Percentiles rank a stretch among this genome's conserved stretches.
These are phyloP conservation scores for Nomada hirtipes DNA, from an alignment of 2,888 invertebrate genomes.

Conservation along the genomic window DNA sequence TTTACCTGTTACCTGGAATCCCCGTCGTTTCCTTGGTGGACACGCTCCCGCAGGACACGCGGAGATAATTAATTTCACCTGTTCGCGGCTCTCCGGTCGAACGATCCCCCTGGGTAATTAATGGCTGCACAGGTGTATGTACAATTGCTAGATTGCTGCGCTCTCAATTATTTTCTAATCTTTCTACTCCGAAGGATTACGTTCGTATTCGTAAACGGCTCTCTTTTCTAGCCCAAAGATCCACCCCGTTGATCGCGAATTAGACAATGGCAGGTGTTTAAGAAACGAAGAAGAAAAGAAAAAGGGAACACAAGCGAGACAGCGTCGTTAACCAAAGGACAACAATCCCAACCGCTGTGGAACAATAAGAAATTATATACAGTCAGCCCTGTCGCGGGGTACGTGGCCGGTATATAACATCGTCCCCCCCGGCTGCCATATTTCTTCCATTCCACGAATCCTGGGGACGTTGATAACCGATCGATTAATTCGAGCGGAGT, in stretches of 20 bases:
- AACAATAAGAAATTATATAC: conserved; percentile 58
- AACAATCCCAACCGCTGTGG: conserved; percentile 39
- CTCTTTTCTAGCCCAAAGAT: neutral
- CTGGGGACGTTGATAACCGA: conserved; percentile 79
- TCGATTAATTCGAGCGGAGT: conserved; percentile 80
- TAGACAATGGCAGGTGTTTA: neutral
- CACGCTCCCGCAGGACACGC: conserved; percentile 46
- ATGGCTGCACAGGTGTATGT: neutral
- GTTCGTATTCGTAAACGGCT: too few relatives aligned
- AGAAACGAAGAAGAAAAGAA: neutral
- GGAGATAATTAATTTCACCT: conserved; percentile 74
- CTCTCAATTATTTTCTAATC: too few relatives aligned
- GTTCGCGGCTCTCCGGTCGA: conserved; percentile 68
- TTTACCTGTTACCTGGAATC: conserved; percentile 54
- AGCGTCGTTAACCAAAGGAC: conserved; percentile 42
- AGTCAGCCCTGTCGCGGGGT: conserved; percentile 9
- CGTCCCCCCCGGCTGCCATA: conserved; percentile 50
- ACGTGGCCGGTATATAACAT: conserved; percentile 12
- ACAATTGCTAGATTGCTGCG: neutral
- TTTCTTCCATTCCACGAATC: conserved; percentile 66
- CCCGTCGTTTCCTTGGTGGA: conserved; percentile 37
- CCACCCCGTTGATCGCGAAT: neutral
- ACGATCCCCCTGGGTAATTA: conserved; percentile 63
- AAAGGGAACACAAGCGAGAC: conserved; percentile 9
- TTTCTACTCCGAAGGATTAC: too few relatives aligned